Base-by-base conservation (phyloP, 2,888 invertebrate genomes). In the Macrosoma leucophasiata region DNA sequence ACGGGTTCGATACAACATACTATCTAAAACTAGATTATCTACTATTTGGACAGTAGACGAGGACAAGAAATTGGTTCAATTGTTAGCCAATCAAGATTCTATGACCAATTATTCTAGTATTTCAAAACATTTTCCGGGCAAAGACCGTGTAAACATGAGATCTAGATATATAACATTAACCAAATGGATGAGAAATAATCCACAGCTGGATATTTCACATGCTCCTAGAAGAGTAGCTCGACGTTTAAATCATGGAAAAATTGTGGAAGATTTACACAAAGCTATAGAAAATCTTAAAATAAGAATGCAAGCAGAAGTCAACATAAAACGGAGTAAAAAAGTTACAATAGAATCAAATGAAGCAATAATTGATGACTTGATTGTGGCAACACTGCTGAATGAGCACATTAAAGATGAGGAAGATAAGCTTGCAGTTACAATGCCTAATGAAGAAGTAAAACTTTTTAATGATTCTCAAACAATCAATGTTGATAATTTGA, bases 41-140 rank as follows among this genome's bases (percentile, higher is more conserved):
- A 66, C 81, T 30, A 68, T 70, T 1, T 93, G 91, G 89, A 85
- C 88, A 0, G 45, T 82, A 1, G 77, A 85, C 11, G 91, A 91
- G 45, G 92, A 92, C 47, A 63, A 62, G 25, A 79, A 79, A 38
- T 70, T 93, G 14, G 50, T 90, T 38, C 67, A 86, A 20, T 65
- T 87, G 13, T 82, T 90, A 84, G 41, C 59, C 52, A 55, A 62
- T 77, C 55, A 87, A 85, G 82, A 74, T 26, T 43, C 55, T 1
- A 35, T 43, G 8, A 48, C 54, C 20, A 70, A 65, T 40, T 84
- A 62, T 62, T 60, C 84, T 0, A 64, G 58, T 32, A 84, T 91
- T 33, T 72, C 87, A 2, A 62, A 73, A 27, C 55, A 68, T 41
- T 78, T 92, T 36, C 72, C 82, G 4, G 77, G 85, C 3, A 88